Base-by-base conservation (phyloP, 2,888 invertebrate species). In the Eurytoma californica region DNA sequence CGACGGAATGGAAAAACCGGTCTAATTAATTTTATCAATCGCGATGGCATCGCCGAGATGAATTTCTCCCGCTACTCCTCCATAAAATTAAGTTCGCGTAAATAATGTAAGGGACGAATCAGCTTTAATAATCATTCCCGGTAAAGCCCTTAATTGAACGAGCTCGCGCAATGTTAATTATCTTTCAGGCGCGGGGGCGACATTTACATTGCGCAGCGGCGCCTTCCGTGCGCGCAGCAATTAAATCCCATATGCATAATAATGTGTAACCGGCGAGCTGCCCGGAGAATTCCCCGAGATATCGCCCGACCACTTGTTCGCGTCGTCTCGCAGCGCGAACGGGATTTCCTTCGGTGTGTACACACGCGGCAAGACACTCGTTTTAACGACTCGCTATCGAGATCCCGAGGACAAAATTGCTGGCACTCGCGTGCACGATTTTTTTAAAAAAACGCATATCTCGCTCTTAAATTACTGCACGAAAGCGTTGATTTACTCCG, bases 61-160 rank as follows among this genome's bases (percentile, higher is more conserved):
- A 39, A 39, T 39, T 39, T 39, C 39, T 39, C 39, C 2, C 39
- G 39, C 1, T 7, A 39, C 7, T 9, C 9, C 24, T 24, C 24
- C 24, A 24, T 24, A 24, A 24, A 24, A 24, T 24, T 24, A 24
- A 24, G 24, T 24, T 9, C 39, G 9, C 39, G 55, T n/a, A 55
- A 18, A 55, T 16, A 18, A 55, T 55, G 3, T n/a, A 55, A 7
- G 18, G 55, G n/a, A 18, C 18, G n/a, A 18, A n/a, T 55, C 18
- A 16, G n/a, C 18, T 55, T 14, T 55, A 16, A 16, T 55, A 55
- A 18, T 55, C 5, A 5, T 55, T 18, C 55, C 16, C 14, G 13
- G 39, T 68, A 55, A 68, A 68, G 49, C 28, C 53, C n/a, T 47
- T 72, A 72, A 72, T 72, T 72, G 63, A 72, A 72, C 61, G 49